A percentile compares a stretch with the other conserved stretches of the same genome.
Conservation (phyloP, 1,140 invertebrate species). For the Procambarus clarkii region DNA sequence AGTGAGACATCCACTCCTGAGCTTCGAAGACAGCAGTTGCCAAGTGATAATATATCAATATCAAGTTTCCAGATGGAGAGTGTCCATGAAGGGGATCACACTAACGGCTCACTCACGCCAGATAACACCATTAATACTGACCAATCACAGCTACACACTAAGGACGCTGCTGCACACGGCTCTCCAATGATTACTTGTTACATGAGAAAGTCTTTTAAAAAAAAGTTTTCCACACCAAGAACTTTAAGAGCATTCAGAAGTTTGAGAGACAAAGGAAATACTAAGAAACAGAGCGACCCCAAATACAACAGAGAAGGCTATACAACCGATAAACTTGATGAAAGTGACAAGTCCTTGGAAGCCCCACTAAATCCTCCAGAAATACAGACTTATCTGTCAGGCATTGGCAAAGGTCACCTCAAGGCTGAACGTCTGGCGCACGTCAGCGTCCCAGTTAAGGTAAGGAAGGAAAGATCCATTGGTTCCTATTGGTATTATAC, state of each 20-base stretch:
- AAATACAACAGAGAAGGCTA: not conserved
- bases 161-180: too few relatives aligned
- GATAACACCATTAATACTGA: too few relatives aligned
- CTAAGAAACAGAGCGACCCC: not conserved
- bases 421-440: constrained; percentile 46
- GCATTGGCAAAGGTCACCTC: constrained; percentile 35
- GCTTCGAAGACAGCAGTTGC: constrained; percentile 9
- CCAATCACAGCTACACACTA: too few relatives aligned
- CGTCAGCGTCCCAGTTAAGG: constrained; percentile 53
- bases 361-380: constrained; percentile 31
- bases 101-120: not conserved
- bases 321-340: not conserved
- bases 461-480: not conserved
- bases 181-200: not conserved
- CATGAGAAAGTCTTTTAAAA: constrained; percentile 8
- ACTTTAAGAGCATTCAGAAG: constrained; percentile 42
- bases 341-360: not conserved
- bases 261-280: constrained; percentile 22
- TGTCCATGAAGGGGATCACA: not conserved
- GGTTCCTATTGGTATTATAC: not conserved
- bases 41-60: not conserved
- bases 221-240: constrained; percentile 38
- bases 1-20: constrained; percentile 27
- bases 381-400: constrained; percentile 32
- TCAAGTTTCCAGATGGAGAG: not conserved